Evolutionary conservation across 2,797 vertebrate species (phyloP).

Genomic region (Hemibagrus guttatus): DNA sequence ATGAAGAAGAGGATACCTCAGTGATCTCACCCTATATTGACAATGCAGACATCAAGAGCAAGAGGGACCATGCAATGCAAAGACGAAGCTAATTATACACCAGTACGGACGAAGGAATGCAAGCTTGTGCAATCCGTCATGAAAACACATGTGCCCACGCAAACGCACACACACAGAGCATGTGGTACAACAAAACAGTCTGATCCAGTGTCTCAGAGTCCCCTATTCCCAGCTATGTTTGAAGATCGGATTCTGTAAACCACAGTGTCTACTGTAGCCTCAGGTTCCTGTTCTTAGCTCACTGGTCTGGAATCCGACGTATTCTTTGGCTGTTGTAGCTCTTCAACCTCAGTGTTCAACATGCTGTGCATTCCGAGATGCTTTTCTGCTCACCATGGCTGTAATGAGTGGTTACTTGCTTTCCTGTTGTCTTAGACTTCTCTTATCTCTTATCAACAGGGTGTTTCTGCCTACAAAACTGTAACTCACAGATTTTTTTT

Average conservation of each 20-base stretch:
- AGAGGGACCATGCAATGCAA: neutral
- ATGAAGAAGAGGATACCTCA: neutral
- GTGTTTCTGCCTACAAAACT: neutral
- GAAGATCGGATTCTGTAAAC: neutral
- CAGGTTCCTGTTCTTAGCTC: neutral
- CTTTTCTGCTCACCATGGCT: neutral
- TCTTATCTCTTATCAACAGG: neutral
- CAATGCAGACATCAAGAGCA: conserved; percentile 10
- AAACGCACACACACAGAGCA: too few relatives aligned
- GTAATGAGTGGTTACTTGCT: neutral
- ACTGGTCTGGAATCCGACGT: neutral
- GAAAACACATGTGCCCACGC: neutral
- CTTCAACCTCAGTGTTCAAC: neutral
- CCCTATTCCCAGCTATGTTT: neutral
- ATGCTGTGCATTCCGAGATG: neutral
- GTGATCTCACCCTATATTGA: conserved; percentile 14
- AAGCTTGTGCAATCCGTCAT: neutral
- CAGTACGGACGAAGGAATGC: conserved; percentile 14
- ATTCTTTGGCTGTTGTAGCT: neutral
- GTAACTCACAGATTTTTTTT: neutral
- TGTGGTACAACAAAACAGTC: neutral
- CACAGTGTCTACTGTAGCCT: neutral
- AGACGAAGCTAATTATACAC: conserved; percentile 41
- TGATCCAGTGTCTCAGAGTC: neutral
- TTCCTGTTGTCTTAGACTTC: neutral